Percentiles rank a stretch among this genome's conserved stretches.
phyloP scores from a whole-genome alignment of 2,113 vertebrate genomes.

The Morone chrysops region DNA sequence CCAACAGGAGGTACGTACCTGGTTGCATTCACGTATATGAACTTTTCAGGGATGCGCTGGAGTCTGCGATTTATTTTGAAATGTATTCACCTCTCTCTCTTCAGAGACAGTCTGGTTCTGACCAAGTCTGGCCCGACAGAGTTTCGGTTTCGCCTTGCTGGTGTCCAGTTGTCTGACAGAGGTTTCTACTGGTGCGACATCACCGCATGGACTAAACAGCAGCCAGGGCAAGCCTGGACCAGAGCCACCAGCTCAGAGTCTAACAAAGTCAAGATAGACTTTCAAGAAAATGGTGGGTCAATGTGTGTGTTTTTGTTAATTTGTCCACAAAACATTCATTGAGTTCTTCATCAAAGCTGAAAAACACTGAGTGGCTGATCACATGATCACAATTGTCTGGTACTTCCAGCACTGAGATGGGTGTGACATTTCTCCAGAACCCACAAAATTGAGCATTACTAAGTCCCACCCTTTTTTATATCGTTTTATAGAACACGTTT shows the following conservation, averaged over 20 bases:
- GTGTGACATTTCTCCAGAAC: not conserved
- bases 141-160: constrained; percentile 92
- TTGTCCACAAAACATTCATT: not conserved
- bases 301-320: not conserved
- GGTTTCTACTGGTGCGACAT: constrained; percentile 93
- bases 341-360: not conserved
- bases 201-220: constrained; percentile 90
- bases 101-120: constrained; percentile 88
- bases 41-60: not conserved
- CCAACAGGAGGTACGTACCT: constrained; percentile 77
- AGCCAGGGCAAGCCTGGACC: constrained; percentile 86
- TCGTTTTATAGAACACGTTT: no score
- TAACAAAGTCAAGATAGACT: constrained; percentile 91
- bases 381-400: no score
- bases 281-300: constrained; percentile 89
- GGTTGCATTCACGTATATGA: not conserved
- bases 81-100: not conserved
- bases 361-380: not conserved
- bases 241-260: constrained; percentile 86
- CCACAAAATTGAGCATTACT: no score
- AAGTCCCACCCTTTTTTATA: no score
- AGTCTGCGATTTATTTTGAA: not conserved
- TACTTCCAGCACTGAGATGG: no score
- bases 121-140: constrained; percentile 90
- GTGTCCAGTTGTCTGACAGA: constrained; percentile 90